phyloP scores from a whole-genome alignment of 2,113 vertebrate genomes.

The Epinephelus lanceolatus region DNA sequence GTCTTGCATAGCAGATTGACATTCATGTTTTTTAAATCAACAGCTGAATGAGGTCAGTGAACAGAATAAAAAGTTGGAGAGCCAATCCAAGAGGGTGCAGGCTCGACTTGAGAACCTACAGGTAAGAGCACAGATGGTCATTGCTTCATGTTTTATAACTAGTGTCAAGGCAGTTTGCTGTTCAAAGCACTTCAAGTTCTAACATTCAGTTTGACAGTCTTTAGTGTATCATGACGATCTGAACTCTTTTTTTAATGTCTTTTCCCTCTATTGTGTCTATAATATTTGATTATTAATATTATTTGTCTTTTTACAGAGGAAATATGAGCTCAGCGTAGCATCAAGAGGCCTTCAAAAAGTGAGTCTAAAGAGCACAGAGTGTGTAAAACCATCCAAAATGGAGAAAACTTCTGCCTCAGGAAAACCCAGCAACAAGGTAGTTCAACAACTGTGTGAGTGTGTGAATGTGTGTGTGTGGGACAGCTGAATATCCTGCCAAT shows the following conservation, averaged over 20 bases:
- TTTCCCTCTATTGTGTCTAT: too few species aligned
- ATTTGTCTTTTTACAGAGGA: constrained; percentile 81
- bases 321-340: constrained; percentile 82
- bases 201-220: not conserved
- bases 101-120: constrained; percentile 93
- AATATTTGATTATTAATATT: not conserved
- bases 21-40: constrained; percentile 52
- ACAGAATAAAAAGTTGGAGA: constrained; percentile 89
- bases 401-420: constrained; percentile 77
- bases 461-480: not conserved
- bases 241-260: too few species aligned
- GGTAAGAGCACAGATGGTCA: constrained; percentile 72
- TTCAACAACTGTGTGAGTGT: not conserved
- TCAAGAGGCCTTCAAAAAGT: constrained; percentile 78
- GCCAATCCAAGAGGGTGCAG: constrained; percentile 87
- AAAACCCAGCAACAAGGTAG: constrained; percentile 84
- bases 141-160: not conserved
- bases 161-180: not conserved
- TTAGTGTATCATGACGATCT: not conserved
- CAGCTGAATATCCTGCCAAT: constrained; percentile 14
- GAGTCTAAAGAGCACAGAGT: constrained; percentile 58
- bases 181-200: not conserved
- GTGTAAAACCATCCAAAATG: constrained; percentile 81
- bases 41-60: constrained; percentile 88
- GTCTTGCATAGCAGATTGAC: not conserved